phyloP scores from a whole-genome alignment of 1,140 invertebrate genomes.

The Elymnias hypermnestra region DNA sequence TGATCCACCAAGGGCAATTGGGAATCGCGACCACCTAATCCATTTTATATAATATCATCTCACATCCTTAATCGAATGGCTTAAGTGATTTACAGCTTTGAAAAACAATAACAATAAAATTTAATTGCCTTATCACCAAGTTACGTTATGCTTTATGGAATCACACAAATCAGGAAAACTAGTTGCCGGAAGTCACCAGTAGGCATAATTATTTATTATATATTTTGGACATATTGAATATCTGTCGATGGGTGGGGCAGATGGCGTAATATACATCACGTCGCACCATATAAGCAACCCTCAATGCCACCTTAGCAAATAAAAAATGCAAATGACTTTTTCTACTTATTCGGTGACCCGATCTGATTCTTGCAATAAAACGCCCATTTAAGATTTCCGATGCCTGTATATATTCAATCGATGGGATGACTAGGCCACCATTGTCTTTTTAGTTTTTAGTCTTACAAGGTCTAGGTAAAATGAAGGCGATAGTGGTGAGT shows the following conservation, averaged over 20 bases:
- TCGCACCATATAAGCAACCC: slow-evolving; percentile 44
- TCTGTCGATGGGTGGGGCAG: slow-evolving; percentile 34
- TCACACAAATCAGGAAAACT: slow-evolving; percentile 1
- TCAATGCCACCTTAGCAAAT: slow-evolving; percentile 55
- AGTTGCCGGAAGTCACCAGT: slow-evolving; percentile 9
- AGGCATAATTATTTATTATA: slow-evolving; percentile 5
- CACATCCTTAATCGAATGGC: too few species aligned
- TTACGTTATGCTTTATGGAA: slow-evolving; percentile 6
- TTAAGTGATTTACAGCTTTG: too few species aligned
- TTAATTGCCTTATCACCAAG: slow-evolving; percentile 3
- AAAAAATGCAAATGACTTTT: slow-evolving; percentile 54
- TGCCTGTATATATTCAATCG: slow-evolving; percentile 58
- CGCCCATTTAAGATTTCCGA: slow-evolving; percentile 51
- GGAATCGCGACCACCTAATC: too few species aligned
- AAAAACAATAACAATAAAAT: too few species aligned
- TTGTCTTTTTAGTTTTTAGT: slow-evolving; percentile 37
- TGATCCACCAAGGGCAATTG: too few species aligned
- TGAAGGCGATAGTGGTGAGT: slow-evolving; percentile 54
- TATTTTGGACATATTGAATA: slow-evolving; percentile 22
- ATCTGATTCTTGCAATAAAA: slow-evolving; percentile 53
- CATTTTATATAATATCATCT: too few species aligned
- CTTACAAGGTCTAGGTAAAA: slow-evolving; percentile 29
- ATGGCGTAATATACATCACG: slow-evolving; percentile 40
- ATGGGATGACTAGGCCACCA: slow-evolving; percentile 36
- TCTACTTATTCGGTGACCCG: slow-evolving; percentile 42